phyloP scores from a whole-genome alignment of 2,113 vertebrate species.

The Synchiropus splendidus region DNA sequence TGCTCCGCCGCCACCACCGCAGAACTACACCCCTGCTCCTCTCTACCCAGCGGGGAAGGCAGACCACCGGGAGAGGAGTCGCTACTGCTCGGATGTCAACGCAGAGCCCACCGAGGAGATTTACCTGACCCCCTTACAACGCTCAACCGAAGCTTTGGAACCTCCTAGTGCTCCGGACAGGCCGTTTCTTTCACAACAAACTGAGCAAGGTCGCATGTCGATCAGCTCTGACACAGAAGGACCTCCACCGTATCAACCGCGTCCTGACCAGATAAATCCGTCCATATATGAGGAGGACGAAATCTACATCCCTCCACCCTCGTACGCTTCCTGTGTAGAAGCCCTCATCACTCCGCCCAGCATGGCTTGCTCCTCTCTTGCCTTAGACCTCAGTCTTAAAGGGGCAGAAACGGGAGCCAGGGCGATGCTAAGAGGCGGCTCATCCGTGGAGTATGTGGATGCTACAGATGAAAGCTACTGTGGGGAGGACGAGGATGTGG shows the following conservation, averaged over 20 bases:
- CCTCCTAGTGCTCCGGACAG: constrained; percentile 45
- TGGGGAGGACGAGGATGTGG: constrained; percentile 56
- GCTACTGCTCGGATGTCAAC: constrained; percentile 81
- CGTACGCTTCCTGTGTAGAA: constrained; percentile 64
- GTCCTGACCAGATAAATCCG: constrained; percentile 76
- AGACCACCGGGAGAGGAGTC: constrained; percentile 80
- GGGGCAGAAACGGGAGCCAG: constrained; percentile 20
- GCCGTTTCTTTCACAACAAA: constrained; percentile 76
- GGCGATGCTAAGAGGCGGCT: constrained; percentile 30
- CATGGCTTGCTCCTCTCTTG: constrained; percentile 26
- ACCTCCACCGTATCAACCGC: constrained; percentile 73
- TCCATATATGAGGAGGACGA: constrained; percentile 88
- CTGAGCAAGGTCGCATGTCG: constrained; percentile 84
- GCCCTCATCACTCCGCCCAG: constrained; percentile 50
- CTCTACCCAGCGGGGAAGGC: constrained; percentile 59
- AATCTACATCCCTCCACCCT: constrained; percentile 56
- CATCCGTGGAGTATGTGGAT: constrained; percentile 56
- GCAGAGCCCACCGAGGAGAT: constrained; percentile 94
- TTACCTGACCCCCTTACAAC: constrained; percentile 87
- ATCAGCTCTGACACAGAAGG: constrained; percentile 84
- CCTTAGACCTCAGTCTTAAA: constrained; percentile 49
- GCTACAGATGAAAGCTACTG: constrained; percentile 53
- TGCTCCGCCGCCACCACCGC: constrained; percentile 54
- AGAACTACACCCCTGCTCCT: constrained; percentile 59
- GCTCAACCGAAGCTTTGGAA: constrained; percentile 73